A percentile compares a stretch with the other conserved stretches of the same genome.
These are phyloP conservation scores for Periphyllus acericola DNA, from an alignment of 2,888 invertebrate species.

Conservation along the genomic window DNA sequence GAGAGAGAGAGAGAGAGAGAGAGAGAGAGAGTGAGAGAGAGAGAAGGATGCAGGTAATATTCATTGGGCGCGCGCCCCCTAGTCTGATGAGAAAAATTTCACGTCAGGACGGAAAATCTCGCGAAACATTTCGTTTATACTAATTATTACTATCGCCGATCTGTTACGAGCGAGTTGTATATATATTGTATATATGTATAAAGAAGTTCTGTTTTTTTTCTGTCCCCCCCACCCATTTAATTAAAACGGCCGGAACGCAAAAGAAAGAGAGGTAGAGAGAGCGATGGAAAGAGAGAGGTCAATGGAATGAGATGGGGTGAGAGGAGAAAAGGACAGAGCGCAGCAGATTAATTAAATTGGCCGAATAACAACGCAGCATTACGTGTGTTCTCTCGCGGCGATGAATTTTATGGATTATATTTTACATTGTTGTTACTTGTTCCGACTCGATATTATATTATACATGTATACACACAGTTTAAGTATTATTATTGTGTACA, in stretches of 20 bases:
- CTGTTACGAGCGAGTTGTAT: too few species aligned
- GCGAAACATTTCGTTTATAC: background rate
- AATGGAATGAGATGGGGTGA: background rate
- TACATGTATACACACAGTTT: background rate
- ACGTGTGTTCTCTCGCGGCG: background rate
- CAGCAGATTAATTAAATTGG: constrained; percentile 24
- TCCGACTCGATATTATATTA: background rate
- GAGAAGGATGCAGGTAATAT: background rate
- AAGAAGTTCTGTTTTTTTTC: background rate
- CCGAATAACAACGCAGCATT: background rate
- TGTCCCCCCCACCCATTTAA: background rate
- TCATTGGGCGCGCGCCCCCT: background rate
- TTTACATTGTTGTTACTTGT: background rate
- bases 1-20: background rate
- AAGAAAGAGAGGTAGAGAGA: background rate
- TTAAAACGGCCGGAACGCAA: constrained; percentile 5
- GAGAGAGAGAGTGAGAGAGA: too few species aligned
- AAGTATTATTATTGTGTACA: too few species aligned
- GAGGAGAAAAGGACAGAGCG: background rate
- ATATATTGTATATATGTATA: too few species aligned
- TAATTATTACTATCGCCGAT: background rate
- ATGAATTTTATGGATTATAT: constrained; percentile 12
- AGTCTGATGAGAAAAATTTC: background rate
- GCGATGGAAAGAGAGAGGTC: too few species aligned
- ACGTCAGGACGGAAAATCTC: background rate